Evolutionary conservation across 2,797 vertebrate species (phyloP).

Genomic region (Coracias cyanogaster): DNA sequence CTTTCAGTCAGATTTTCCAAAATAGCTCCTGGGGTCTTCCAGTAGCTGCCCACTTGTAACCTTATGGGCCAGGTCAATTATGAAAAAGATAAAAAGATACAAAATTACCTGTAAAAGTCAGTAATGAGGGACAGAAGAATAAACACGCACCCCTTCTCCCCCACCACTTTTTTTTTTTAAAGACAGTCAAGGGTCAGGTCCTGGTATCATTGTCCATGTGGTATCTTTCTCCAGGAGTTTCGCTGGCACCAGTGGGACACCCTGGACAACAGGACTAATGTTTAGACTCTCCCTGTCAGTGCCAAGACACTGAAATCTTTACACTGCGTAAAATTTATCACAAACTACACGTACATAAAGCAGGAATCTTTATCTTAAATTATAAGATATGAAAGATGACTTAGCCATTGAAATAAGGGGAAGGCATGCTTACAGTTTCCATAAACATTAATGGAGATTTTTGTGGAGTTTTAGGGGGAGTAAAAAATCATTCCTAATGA

Average conservation of each 20-base stretch:
- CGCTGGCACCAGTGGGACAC: not conserved
- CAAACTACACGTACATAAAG: not conserved
- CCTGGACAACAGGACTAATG: not conserved
- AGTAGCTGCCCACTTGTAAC: not conserved
- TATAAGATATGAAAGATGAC: not conserved
- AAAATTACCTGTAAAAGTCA: not conserved
- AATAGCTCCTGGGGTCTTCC: not conserved
- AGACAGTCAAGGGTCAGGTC: not conserved
- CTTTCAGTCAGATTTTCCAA: not conserved
- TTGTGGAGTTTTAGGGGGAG: not conserved
- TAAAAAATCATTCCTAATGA: not conserved
- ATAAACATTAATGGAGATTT: not conserved
- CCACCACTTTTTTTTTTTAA: not conserved
- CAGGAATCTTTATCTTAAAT: not conserved
- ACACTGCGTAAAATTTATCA: not conserved
- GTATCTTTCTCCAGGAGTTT: not conserved
- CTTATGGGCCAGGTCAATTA: not conserved
- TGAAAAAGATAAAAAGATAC: not conserved
- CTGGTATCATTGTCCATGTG: not conserved
- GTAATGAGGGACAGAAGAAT: not conserved
- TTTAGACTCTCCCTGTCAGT: not conserved
- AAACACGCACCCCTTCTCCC: not conserved
- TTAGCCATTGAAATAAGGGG: not conserved
- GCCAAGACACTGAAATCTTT: not conserved
- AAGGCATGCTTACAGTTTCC: not conserved